Base-by-base conservation (phyloP, 2,888 invertebrate species). In the Linnaemya tessellans region DNA sequence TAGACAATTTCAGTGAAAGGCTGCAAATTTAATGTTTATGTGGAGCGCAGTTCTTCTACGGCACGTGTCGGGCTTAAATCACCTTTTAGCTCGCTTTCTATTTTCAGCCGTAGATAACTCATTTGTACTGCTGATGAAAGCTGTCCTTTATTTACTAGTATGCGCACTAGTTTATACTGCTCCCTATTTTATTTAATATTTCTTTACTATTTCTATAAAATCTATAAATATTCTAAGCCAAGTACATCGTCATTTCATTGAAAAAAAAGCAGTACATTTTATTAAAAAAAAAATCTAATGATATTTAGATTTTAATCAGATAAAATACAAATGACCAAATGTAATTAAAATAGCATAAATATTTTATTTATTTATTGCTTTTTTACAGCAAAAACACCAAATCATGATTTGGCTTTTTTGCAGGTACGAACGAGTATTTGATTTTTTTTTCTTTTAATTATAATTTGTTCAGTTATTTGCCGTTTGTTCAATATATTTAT, bases 401-500 rank as follows among this genome's bases (percentile, higher is more conserved):
- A 84, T 84, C 84, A 84, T 68, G 68, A 74, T 84, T 79, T 62
- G 68, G 79, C 49, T 70, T 58, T n/a, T 54, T 81, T 65, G 56
- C 58, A 81, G 81, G 81, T 79, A 30, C 3, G 30, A 3, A 30
- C 2, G 30, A 30, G 30, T 3, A 74, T 81, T 62, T 70, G 7
- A 49, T n/a, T 54, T 68, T 35, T 38, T 51, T 54, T 68, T 54
- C 3, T 51, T 35, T 49, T 78, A n/a, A 38, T 62, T 62, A 22
- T 7, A 64, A 71, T 43, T 75, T 71, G 54, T 65, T 65, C 8
- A 25, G 46, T 43, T 78, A 41, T 68, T 58, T 64, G 51, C 22
- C 15, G 67, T 68, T 70, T 56, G 49, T 62, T 74, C n/a, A 62
- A 46, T 74, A 38, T 20, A 22, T 22, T 35, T 20, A 65, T n/a